phyloP scores from a whole-genome alignment of 2,888 invertebrate genomes.

The Piscicola geometra region DNA sequence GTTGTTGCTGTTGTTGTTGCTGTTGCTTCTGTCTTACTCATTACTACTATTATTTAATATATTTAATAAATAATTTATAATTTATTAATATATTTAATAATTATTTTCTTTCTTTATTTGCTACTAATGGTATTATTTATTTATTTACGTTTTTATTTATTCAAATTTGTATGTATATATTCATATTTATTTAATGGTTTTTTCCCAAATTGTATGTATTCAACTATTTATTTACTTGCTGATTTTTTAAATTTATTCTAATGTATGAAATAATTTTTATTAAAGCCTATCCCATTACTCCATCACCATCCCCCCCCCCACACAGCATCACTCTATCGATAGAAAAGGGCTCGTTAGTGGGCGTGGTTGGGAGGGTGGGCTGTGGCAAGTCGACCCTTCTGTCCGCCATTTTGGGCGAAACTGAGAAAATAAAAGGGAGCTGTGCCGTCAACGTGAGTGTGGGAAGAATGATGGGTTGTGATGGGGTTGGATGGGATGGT shows the following conservation, averaged over 20 bases:
- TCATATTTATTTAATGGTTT: too few species aligned
- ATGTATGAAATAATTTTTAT: background rate
- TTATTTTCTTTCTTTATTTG: too few species aligned
- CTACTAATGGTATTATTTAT: too few species aligned
- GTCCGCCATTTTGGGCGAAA: constrained; percentile 53
- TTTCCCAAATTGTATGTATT: too few species aligned
- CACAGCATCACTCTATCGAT: constrained; percentile 69
- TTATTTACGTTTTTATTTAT: too few species aligned
- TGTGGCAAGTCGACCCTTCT: constrained; percentile 66
- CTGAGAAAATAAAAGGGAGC: constrained; percentile 49
- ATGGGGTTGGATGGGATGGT: background rate
- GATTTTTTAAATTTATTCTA: background rate
- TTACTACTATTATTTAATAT: background rate
- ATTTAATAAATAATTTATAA: background rate
- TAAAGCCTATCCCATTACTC: too few species aligned
- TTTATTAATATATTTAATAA: background rate
- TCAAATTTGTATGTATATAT: too few species aligned
- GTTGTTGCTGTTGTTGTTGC: background rate
- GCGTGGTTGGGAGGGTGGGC: constrained; percentile 82
- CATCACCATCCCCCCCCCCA: too few species aligned
- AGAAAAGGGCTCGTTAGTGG: constrained; percentile 67
- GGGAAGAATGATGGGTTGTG: background rate
- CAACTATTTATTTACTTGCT: background rate
- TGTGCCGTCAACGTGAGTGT: constrained; percentile 49
- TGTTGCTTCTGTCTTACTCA: background rate